These are phyloP conservation scores for Trichomycterus rosablanca DNA, from an alignment of 2,113 vertebrate species.

Conservation along the genomic window DNA sequence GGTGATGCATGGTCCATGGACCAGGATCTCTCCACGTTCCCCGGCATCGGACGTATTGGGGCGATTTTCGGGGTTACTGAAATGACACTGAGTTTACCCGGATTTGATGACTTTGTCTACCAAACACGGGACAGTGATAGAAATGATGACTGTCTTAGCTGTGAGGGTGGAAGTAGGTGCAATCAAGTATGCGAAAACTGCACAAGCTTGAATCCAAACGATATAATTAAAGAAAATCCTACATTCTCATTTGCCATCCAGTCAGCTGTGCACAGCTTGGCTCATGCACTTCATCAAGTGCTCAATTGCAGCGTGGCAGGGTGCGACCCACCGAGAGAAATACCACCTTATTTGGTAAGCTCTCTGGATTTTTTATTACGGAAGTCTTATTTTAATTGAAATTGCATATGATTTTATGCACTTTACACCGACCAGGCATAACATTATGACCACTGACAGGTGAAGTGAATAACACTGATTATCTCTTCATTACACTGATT, in stretches of 20 bases:
- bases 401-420: no score
- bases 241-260: slow-evolving; percentile 64
- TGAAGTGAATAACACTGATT: no score
- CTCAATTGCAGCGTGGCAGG: slow-evolving; percentile 59
- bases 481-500: no score
- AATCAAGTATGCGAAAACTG: slow-evolving; percentile 63
- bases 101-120: slow-evolving; percentile 58
- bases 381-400: no score
- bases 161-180: slow-evolving; percentile 2
- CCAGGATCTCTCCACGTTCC: slow-evolving; percentile 38
- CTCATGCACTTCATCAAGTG: slow-evolving; percentile 66
- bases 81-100: slow-evolving; percentile 44
- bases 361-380: no score
- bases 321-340: slow-evolving; percentile 53
- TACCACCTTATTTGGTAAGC: slow-evolving; percentile 75
- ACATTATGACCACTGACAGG: no score
- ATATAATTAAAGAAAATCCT: not conserved
- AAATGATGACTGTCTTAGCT: not conserved
- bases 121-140: slow-evolving; percentile 7
- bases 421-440: no score
- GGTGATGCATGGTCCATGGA: slow-evolving; percentile 69
- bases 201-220: accelerated
- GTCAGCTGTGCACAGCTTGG: slow-evolving; percentile 65
- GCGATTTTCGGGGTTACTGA: slow-evolving; percentile 68
- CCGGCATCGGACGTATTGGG: slow-evolving; percentile 62